Evolutionary conservation across 2,797 vertebrate genomes (phyloP).

Genomic region (Salmo trutta): DNA sequence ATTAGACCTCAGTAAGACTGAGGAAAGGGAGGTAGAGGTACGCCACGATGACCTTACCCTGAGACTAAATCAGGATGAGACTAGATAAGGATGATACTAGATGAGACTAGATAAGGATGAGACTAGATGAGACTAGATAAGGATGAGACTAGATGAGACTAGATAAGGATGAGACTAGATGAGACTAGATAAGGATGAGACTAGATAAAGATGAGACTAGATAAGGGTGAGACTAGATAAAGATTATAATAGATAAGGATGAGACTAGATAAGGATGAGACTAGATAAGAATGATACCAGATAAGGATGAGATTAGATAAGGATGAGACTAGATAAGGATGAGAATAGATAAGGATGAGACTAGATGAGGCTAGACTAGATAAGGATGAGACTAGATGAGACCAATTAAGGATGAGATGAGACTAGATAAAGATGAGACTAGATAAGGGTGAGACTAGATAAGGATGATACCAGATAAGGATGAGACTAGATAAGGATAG

Average conservation of each 20-base stretch:
- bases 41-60: background rate
- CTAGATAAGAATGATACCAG: background rate
- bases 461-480: too few species aligned
- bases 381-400: background rate
- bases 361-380: background rate
- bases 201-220: too few species aligned
- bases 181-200: background rate
- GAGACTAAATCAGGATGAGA: background rate
- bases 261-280: too few species aligned
- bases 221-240: too few species aligned
- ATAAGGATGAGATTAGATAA: too few species aligned
- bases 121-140: background rate
- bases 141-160: background rate
- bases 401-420: background rate
- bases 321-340: too few species aligned
- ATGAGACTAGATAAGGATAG: too few species aligned
- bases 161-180: background rate
- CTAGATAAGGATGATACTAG: background rate
- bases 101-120: background rate
- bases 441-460: too few species aligned
- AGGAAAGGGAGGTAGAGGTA: background rate
- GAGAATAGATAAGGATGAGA: background rate
- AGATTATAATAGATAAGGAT: too few species aligned
- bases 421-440: background rate
- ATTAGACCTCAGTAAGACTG: conserved; percentile 45